phyloP scores from a whole-genome alignment of 2,113 vertebrate species.

The Alouatta palliata region DNA sequence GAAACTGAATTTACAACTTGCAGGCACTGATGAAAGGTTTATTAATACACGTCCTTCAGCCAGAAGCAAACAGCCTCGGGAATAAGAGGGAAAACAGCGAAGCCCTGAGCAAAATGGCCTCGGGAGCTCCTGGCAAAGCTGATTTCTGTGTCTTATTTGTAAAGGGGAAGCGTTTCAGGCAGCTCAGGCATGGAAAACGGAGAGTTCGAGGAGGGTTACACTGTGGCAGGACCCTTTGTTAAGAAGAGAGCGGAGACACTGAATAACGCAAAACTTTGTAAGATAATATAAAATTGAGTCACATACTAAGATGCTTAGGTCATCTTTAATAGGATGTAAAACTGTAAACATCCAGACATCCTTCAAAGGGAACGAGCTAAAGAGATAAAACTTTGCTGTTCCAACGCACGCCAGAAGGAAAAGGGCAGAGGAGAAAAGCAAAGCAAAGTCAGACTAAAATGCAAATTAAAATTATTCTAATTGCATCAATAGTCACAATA shows the following conservation, averaged over 20 bases:
- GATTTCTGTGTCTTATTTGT: neutral
- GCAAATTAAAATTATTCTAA: neutral
- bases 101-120: neutral
- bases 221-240: neutral
- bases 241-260: no score
- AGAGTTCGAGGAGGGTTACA: no score
- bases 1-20: neutral
- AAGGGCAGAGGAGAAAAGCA: neutral
- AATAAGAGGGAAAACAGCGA: no score
- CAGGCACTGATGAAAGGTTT: no score
- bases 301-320: neutral
- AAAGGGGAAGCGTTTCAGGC: neutral
- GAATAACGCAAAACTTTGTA: no score
- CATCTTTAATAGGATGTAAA: no score
- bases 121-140: neutral
- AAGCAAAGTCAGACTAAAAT: neutral
- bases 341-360: neutral
- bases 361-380: no score
- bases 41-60: no score
- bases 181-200: rapidly evolving
- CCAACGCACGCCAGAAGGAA: neutral
- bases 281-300: no score
- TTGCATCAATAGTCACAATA: neutral
- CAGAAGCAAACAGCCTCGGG: neutral
- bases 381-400: neutral